Evolutionary conservation across 2,113 vertebrate genomes (phyloP).

Genomic region (Chitala chitala): DNA sequence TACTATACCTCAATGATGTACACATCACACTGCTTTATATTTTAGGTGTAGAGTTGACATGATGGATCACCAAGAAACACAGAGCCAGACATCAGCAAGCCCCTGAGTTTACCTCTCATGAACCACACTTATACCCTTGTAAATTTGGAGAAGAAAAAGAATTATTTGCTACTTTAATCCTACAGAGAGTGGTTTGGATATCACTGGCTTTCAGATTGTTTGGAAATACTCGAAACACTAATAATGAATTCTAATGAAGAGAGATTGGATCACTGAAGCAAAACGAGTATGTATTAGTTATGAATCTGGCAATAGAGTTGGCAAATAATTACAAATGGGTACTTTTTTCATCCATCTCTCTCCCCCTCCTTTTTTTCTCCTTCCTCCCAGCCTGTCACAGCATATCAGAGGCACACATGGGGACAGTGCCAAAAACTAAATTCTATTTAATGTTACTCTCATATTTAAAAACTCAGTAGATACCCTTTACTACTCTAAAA

Average conservation of each 20-base stretch:
- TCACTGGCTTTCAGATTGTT: not conserved
- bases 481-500: not conserved
- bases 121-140: not conserved
- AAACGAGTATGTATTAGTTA: not conserved
- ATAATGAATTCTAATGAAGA: not conserved
- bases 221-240: not conserved
- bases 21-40: not conserved
- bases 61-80: not conserved
- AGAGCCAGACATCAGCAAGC: not conserved
- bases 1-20: not conserved
- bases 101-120: not conserved
- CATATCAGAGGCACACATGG: not conserved
- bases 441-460: constrained; percentile 10
- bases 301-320: not conserved
- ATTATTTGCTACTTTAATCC: not conserved
- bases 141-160: not conserved
- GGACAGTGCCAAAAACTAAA: constrained; percentile 7
- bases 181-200: not conserved
- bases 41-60: too few species aligned
- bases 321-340: not conserved
- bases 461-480: not conserved
- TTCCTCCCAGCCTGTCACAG: not conserved
- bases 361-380: not conserved
- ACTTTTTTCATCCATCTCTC: not conserved
- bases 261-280: not conserved